These are phyloP conservation scores for Agonopterix alstromeriana DNA, from an alignment of 2,888 invertebrate genomes.

Conservation along the genomic window DNA sequence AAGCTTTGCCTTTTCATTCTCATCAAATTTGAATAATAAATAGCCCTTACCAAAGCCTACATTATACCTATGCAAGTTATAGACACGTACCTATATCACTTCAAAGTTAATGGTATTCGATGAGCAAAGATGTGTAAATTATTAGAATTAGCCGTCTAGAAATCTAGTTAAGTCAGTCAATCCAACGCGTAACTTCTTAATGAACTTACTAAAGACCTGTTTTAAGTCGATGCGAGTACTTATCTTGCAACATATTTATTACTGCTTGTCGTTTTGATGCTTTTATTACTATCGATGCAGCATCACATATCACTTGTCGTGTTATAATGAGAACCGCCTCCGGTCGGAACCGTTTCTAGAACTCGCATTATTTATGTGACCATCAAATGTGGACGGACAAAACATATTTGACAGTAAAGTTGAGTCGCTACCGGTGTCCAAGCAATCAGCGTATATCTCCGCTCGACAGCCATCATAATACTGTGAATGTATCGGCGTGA, in stretches of 20 bases:
- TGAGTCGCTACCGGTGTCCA: slow-evolving; percentile 13
- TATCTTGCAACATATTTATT: background rate
- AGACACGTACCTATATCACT: background rate
- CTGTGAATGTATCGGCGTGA: slow-evolving; percentile 32
- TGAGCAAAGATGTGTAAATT: background rate
- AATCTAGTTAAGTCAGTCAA: background rate
- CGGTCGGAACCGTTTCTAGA: slow-evolving; percentile 5
- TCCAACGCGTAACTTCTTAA: background rate
- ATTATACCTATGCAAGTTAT: slow-evolving; percentile 8
- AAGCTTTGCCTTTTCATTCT: slow-evolving; percentile 15
- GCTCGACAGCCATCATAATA: slow-evolving; percentile 24
- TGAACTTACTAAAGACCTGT: background rate
- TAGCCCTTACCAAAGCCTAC: slow-evolving; percentile 8
- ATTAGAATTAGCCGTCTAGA: background rate
- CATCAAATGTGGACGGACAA: slow-evolving; percentile 19
- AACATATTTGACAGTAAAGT: slow-evolving; percentile 21
- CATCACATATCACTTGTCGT: slow-evolving; percentile 9
- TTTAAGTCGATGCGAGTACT: background rate
- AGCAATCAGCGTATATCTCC: slow-evolving; percentile 17
- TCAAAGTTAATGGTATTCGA: too few species aligned
- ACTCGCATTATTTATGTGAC: slow-evolving; percentile 12
- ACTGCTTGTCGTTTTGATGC: background rate
- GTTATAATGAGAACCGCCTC: slow-evolving; percentile 6
- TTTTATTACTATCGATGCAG: slow-evolving; percentile 1
- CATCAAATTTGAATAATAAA: slow-evolving; percentile 29